These are phyloP conservation scores for Nasonia longicornis DNA, from an alignment of 1,140 invertebrate genomes.

Conservation along the genomic window DNA sequence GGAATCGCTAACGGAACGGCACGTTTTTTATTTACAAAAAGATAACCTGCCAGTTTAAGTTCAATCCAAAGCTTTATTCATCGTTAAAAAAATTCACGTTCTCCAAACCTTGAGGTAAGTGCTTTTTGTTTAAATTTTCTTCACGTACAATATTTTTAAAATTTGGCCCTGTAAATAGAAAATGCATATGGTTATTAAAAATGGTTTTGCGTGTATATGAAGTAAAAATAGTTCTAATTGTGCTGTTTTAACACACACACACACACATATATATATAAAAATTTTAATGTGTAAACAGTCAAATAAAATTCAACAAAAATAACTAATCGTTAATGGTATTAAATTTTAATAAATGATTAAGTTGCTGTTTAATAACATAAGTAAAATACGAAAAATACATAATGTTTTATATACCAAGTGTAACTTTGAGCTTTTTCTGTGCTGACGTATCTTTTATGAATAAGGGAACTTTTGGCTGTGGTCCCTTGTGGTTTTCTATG, in stretches of 20 bases:
- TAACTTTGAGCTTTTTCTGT: conserved; percentile 42
- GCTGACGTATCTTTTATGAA: conserved; percentile 47
- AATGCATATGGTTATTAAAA: too few relatives aligned
- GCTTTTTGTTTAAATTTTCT: conserved; percentile 69
- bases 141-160: conserved; percentile 70
- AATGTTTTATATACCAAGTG: conserved; percentile 15
- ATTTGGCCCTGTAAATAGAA: conserved; percentile 70
- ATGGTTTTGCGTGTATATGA: too few relatives aligned
- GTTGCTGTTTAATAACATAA: too few relatives aligned
- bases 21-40: neutral
- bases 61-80: neutral
- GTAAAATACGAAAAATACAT: neutral
- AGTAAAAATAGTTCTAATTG: too few relatives aligned
- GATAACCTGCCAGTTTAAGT: neutral
- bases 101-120: conserved; percentile 76
- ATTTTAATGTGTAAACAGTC: too few relatives aligned
- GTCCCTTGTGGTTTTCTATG: conserved; percentile 49
- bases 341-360: too few relatives aligned
- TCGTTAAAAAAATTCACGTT: conserved; percentile 72
- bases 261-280: too few relatives aligned
- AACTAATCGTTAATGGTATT: too few relatives aligned
- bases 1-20: neutral
- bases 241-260: too few relatives aligned
- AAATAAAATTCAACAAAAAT: too few relatives aligned
- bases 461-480: conserved; percentile 50